Conservation (phyloP, 2,888 invertebrate species). For the Cheilosia grossa region DNA sequence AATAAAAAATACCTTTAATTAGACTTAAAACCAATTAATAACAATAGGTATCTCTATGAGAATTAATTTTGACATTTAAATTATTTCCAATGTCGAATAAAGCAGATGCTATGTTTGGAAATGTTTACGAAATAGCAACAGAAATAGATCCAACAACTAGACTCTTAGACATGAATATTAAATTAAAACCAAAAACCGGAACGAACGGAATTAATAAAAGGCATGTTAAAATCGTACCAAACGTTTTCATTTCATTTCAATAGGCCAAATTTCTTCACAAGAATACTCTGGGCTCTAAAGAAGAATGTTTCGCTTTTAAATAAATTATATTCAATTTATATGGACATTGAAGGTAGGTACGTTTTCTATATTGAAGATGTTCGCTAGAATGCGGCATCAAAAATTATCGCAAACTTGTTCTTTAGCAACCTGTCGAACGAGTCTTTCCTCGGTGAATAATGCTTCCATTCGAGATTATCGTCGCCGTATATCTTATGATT, state of each 20-base stretch:
- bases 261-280: not conserved
- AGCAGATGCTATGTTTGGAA: slow-evolving; percentile 39
- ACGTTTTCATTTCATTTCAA: not conserved
- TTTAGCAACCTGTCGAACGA: not conserved
- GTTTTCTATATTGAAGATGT: not conserved
- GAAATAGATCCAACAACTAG: slow-evolving; percentile 15
- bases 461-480: not conserved
- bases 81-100: slow-evolving; percentile 41
- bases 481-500: no score
- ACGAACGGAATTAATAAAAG: slow-evolving; percentile 2
- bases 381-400: not conserved
- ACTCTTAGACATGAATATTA: slow-evolving; percentile 32
- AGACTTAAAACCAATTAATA: slow-evolving; percentile 10
- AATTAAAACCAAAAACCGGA: slow-evolving; percentile 28
- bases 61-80: slow-evolving; percentile 40
- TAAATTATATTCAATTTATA: not conserved
- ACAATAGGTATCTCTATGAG: slow-evolving; percentile 49
- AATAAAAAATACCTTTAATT: slow-evolving; percentile 1
- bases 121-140: slow-evolving; percentile 33
- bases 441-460: not conserved
- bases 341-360: not conserved
- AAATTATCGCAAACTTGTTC: not conserved
- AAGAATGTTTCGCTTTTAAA: not conserved
- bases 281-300: not conserved
- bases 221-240: not conserved